These are phyloP conservation scores for Deroptyus accipitrinus DNA, from an alignment of 2,113 vertebrate species.

Conservation along the genomic window DNA sequence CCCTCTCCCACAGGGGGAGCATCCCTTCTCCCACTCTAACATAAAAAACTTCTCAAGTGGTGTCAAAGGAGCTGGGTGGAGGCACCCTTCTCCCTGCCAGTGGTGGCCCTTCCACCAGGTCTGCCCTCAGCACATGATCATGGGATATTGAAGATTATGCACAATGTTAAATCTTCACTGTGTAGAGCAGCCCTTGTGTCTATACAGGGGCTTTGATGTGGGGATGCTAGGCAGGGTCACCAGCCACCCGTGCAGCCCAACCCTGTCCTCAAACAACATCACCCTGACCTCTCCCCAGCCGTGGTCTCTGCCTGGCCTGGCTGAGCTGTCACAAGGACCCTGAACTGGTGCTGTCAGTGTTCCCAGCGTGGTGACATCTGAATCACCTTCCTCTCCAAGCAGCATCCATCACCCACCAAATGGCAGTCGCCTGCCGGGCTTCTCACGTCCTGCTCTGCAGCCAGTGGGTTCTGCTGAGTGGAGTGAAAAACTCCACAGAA, in stretches of 20 bases:
- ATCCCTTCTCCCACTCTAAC: not conserved
- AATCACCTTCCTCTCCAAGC: not conserved
- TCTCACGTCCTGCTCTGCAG: not conserved
- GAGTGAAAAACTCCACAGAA: not conserved
- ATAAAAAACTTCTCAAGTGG: not conserved
- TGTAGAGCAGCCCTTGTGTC: not conserved
- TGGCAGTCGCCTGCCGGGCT: not conserved
- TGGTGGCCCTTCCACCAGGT: not conserved
- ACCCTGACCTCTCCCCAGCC: not conserved
- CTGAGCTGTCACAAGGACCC: not conserved
- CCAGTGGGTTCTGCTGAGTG: not conserved
- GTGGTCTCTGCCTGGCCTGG: not conserved
- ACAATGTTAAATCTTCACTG: not conserved
- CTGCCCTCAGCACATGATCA: not conserved
- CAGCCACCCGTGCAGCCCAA: not conserved
- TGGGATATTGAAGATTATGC: not conserved
- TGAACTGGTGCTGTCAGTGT: not conserved
- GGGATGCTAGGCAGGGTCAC: not conserved
- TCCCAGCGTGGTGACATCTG: not conserved
- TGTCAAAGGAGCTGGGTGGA: not conserved
- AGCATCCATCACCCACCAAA: not conserved
- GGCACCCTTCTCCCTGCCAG: not conserved
- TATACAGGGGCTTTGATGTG: not conserved
- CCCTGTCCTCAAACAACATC: not conserved
- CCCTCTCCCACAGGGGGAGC: not conserved